Conservation (phyloP, 2,888 invertebrate genomes). For the Monopis laevigella region DNA sequence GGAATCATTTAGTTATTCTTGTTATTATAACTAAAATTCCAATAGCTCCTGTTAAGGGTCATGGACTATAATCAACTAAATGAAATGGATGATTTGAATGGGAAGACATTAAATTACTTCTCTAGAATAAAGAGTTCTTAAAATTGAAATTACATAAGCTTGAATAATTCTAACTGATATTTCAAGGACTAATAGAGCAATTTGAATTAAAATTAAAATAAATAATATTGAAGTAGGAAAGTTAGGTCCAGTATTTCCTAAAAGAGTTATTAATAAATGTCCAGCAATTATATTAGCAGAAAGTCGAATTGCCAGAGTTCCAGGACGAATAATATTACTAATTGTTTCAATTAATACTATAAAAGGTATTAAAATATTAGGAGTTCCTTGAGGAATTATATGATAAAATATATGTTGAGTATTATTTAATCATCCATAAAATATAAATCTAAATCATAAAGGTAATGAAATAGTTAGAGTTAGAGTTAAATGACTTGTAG, state of each 20-base stretch:
- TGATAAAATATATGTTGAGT: slow-evolving; percentile 72
- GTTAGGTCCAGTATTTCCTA: slow-evolving; percentile 45
- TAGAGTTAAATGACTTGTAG: slow-evolving; percentile 71
- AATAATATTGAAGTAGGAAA: slow-evolving; percentile 31
- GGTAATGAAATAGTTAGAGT: slow-evolving; percentile 69
- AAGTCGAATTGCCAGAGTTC: slow-evolving; percentile 75
- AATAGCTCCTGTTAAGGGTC: slow-evolving; percentile 70
- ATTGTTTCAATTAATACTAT: slow-evolving; percentile 80
- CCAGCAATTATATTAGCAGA: slow-evolving; percentile 83
- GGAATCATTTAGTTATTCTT: slow-evolving; percentile 71
- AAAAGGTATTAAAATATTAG: slow-evolving; percentile 71
- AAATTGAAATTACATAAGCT: slow-evolving; percentile 72
- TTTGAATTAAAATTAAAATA: slow-evolving; percentile 53
- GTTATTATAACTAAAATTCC: slow-evolving; percentile 65
- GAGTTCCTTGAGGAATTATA: slow-evolving; percentile 75
- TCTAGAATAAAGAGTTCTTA: slow-evolving; percentile 73
- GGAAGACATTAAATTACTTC: slow-evolving; percentile 70
- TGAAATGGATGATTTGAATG: slow-evolving; percentile 71
- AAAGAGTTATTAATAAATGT: slow-evolving; percentile 71
- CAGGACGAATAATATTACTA: slow-evolving; percentile 76
- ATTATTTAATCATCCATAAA: slow-evolving; percentile 71
- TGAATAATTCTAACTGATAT: slow-evolving; percentile 71
- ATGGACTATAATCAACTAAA: slow-evolving; percentile 72
- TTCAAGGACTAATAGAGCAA: slow-evolving; percentile 64
- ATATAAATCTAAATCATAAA: slow-evolving; percentile 72